These are phyloP conservation scores for Siphonodentalium dalli DNA, from an alignment of 2,888 invertebrate species.

Conservation along the genomic window DNA sequence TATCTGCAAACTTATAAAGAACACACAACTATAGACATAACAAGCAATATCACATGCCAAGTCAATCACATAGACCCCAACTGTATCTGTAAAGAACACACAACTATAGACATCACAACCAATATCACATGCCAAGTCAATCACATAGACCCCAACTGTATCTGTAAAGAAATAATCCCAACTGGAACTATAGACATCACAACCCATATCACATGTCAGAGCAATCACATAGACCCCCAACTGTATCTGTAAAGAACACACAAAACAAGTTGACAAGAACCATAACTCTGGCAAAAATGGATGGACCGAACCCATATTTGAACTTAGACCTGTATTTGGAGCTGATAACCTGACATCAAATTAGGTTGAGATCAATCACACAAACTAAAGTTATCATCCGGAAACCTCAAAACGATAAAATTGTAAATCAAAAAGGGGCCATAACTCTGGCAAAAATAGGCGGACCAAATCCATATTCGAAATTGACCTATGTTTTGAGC, in stretches of 20 bases:
- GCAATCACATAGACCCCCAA: slow-evolving; percentile 36
- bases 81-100: slow-evolving; percentile 33
- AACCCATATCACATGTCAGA: slow-evolving; percentile 28
- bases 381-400: too few species aligned
- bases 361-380: too few species aligned
- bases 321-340: too few species aligned
- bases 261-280: too few species aligned
- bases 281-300: too few species aligned
- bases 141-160: slow-evolving; percentile 35
- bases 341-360: too few species aligned
- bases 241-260: slow-evolving; percentile 33
- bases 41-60: slow-evolving; percentile 30
- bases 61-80: slow-evolving; percentile 35
- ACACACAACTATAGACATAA: slow-evolving; percentile 31
- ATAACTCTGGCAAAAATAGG: too few species aligned
- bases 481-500: too few species aligned
- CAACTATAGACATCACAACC: slow-evolving; percentile 35
- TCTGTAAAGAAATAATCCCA: slow-evolving; percentile 34
- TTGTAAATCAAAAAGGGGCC: too few species aligned
- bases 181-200: slow-evolving; percentile 35
- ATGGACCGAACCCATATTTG: too few species aligned
- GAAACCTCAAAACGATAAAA: too few species aligned
- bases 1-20: slow-evolving; percentile 36
- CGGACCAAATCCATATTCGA: too few species aligned
- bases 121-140: slow-evolving; percentile 29